Conservation (phyloP, 2,797 vertebrate genomes). For the Paedocypris micromegethes region DNA sequence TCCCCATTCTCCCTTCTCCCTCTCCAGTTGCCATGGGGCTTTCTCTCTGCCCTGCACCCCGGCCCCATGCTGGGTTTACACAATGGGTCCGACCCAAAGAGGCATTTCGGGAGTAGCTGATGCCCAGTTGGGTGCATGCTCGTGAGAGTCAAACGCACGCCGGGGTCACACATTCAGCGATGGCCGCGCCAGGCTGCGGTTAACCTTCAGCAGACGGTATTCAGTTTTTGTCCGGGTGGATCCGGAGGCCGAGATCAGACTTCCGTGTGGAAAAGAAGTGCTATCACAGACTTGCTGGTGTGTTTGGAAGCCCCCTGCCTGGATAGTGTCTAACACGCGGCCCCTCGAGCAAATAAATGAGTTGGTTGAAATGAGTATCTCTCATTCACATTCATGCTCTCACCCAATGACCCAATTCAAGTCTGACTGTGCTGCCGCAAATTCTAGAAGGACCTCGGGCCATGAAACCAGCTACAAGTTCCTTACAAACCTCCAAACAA, state of each 20-base stretch:
- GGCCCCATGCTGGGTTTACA: slow-evolving; percentile 60
- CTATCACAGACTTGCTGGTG: slow-evolving; percentile 22
- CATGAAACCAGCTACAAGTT: slow-evolving; percentile 25
- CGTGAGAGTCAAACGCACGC: slow-evolving; percentile 68
- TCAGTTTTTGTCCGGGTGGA: slow-evolving; percentile 68
- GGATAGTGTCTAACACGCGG: slow-evolving; percentile 67
- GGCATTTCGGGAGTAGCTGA: slow-evolving; percentile 60
- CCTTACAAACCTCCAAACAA: slow-evolving; percentile 27
- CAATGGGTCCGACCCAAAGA: slow-evolving; percentile 63
- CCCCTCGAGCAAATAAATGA: slow-evolving; percentile 68
- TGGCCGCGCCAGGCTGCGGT: slow-evolving; percentile 60
- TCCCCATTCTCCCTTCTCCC: slow-evolving; percentile 57
- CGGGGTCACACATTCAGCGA: slow-evolving; percentile 66
- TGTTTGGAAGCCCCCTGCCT: slow-evolving; percentile 59
- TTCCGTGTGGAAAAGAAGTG: slow-evolving; percentile 48
- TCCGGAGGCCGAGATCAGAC: slow-evolving; percentile 59
- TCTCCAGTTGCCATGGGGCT: slow-evolving; percentile 59
- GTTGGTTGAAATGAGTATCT: slow-evolving; percentile 71
- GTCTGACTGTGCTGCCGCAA: slow-evolving; percentile 57
- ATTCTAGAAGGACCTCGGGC: slow-evolving; percentile 45
- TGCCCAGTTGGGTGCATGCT: slow-evolving; percentile 59
- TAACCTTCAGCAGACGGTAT: slow-evolving; percentile 56
- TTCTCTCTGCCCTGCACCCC: slow-evolving; percentile 28
- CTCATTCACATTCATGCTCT: slow-evolving; percentile 68
- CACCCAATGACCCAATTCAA: slow-evolving; percentile 60